Evolutionary conservation across 2,888 invertebrate genomes (phyloP), one percentile per base, ranked within the genome.

Genomic region (Orchesella flavescens): DNA sequence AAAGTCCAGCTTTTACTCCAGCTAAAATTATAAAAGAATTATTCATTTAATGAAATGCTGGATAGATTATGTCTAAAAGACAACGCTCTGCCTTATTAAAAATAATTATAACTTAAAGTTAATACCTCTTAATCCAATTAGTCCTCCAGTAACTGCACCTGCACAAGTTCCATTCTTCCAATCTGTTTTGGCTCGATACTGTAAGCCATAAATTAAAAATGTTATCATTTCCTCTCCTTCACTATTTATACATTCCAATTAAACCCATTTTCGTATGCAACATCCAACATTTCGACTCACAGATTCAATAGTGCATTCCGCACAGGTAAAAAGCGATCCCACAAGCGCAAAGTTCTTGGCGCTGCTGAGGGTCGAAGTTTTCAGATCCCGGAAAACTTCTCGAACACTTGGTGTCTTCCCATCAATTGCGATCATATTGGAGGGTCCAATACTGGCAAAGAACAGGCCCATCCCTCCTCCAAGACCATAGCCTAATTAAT

Each of bases 331-430:
- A 85, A 99, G 93, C 9, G 95, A 94, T 80, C 99, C 99, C 87
- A 99, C 93, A 61, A 98, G 92, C 0, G 98, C 99, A 92, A 99
- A 99, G 91, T 99, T 99, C 91, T 99, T 99, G 0, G 96, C 99
- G 90, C 98, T 98, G 78, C 96, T 94, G 78, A 96, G 91, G 86
- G 97, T 97, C 0, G 98, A 94, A 0, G 93, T 92, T 90, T 95
- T 96, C 97, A 99, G 97, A 91, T 99, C 98, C 80, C 93, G 92
- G 78, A 97, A 93, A 55, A 98, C 95, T 91, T 97, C 94, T 88
- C 94, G 92, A 0, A 96, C 96, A 0, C 96, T 95, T 89, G 95
- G 95, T 89, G 94, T 94, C 88, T 94, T 94, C 61, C 92, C 93
- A 4, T 92, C 93, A 12, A 93, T 91, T 73, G 92, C 91, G 1